Evolutionary conservation across 2,888 invertebrate genomes (phyloP).

Genomic region (Limnephilus marmoratus): DNA sequence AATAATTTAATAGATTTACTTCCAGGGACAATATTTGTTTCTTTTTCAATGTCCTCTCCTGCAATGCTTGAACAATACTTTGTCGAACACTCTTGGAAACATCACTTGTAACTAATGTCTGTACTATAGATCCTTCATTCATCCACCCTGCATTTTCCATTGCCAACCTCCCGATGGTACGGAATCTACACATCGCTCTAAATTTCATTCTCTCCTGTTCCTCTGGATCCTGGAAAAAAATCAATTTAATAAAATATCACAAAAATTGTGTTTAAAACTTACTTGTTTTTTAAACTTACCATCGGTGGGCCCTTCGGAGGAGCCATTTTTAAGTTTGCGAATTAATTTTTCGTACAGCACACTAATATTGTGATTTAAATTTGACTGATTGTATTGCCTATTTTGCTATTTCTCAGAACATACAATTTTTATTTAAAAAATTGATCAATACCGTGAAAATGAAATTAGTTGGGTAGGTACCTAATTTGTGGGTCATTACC

Average conservation of each 20-base stretch:
- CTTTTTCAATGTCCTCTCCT: conserved; percentile 23
- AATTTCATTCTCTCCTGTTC: conserved; percentile 72
- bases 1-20: conserved; percentile 3
- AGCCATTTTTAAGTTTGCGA: not conserved
- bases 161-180: conserved; percentile 77
- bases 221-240: conserved; percentile 71
- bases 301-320: conserved; percentile 6
- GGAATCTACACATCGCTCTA: conserved; percentile 77
- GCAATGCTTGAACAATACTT: conserved; percentile 15
- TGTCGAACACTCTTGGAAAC: conserved; percentile 3
- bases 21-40: conserved; percentile 30
- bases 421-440: not conserved
- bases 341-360: not conserved
- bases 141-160: conserved; percentile 79
- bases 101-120: not conserved
- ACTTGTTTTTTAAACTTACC: not conserved
- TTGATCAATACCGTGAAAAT: not conserved
- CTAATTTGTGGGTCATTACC: no score
- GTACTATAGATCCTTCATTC: conserved; percentile 66
- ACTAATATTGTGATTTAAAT: not conserved
- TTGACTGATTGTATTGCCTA: not conserved
- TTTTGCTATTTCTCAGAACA: not conserved
- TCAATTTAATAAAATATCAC: not conserved
- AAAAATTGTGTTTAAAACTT: not conserved
- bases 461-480: not conserved